Conservation (phyloP, 2,113 vertebrate genomes). For the Dolichotis patagonum region DNA sequence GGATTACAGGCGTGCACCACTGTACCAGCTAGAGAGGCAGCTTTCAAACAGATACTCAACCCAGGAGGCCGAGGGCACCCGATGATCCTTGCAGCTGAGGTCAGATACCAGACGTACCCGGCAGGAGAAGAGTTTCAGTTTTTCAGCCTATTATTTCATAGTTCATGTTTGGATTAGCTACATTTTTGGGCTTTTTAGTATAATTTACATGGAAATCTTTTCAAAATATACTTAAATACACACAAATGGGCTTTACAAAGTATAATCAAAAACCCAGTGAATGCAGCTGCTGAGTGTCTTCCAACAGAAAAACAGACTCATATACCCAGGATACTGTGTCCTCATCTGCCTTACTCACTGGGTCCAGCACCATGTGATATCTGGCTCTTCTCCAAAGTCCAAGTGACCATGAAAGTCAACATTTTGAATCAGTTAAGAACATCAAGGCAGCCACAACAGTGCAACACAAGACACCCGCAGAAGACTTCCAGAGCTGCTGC, state of each 20-base stretch:
- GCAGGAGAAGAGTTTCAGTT: neutral
- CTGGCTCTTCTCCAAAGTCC: neutral
- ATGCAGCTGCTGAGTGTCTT: neutral
- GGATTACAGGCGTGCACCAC: too few species aligned
- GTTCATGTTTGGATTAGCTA: neutral
- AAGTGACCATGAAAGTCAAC: neutral
- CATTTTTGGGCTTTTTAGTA: neutral
- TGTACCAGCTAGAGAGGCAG: neutral
- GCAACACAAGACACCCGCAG: neutral
- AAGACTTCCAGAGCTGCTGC: neutral
- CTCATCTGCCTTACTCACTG: neutral
- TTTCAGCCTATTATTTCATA: neutral
- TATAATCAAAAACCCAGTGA: neutral
- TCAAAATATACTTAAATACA: constrained; percentile 40
- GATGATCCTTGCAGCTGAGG: neutral
- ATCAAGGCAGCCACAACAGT: neutral
- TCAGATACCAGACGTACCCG: neutral
- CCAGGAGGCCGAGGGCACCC: neutral
- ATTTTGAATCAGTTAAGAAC: neutral
- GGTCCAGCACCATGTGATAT: neutral
- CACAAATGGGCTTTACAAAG: neutral
- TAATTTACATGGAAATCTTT: constrained; percentile 33
- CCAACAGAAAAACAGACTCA: neutral
- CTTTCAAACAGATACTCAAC: neutral
- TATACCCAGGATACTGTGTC: neutral